phyloP scores from a whole-genome alignment of 2,888 invertebrate genomes.

The Ferrisia virgata region DNA sequence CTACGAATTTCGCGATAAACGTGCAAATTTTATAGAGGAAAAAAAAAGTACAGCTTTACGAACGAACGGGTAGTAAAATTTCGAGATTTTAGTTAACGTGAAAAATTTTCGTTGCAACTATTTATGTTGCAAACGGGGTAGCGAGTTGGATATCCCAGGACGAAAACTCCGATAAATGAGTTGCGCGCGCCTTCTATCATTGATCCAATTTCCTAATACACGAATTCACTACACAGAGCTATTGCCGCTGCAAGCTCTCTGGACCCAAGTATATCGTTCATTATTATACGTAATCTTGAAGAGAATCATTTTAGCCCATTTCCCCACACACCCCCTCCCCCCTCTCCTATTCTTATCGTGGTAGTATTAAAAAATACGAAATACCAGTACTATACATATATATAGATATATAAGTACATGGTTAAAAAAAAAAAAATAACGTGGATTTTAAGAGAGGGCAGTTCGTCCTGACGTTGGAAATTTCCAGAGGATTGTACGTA shows the following conservation, averaged over 20 bases:
- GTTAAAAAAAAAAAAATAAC: slow-evolving; percentile 5
- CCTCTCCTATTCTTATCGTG: neutral
- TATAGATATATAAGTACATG: neutral
- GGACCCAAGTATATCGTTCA: slow-evolving; percentile 8
- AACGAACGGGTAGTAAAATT: neutral
- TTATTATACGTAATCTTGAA: neutral
- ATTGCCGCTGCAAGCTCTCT: slow-evolving; percentile 3
- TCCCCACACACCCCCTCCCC: neutral
- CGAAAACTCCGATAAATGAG: slow-evolving; percentile 16
- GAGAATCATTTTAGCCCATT: neutral
- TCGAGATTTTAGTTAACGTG: neutral
- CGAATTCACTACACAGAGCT: neutral
- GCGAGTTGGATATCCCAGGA: slow-evolving; percentile 23
- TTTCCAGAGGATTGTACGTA: too few species aligned
- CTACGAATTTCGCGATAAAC: neutral
- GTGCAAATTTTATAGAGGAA: neutral
- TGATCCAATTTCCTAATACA: slow-evolving; percentile 35
- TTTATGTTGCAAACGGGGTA: slow-evolving; percentile 29
- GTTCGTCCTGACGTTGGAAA: too few species aligned
- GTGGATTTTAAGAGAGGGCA: too few species aligned
- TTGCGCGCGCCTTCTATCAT: slow-evolving; percentile 19
- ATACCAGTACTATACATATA: too few species aligned
- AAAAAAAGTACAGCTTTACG: neutral
- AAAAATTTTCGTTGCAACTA: slow-evolving; percentile 18
- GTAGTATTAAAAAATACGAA: neutral